These are phyloP conservation scores for Hofmannophila pseudospretella DNA, from an alignment of 2,888 invertebrate genomes.

Conservation along the genomic window DNA sequence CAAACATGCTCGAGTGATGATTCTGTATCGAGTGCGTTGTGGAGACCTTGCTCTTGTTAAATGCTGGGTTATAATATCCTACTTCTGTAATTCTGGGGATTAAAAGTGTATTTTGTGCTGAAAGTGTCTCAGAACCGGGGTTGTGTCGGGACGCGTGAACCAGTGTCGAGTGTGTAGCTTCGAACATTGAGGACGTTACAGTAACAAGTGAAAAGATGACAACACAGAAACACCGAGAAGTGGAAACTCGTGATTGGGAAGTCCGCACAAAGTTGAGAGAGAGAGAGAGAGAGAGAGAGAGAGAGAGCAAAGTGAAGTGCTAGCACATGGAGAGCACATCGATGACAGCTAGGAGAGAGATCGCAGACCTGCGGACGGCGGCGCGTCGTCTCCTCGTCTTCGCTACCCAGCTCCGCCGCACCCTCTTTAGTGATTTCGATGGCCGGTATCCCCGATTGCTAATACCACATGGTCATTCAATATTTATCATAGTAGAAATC, in stretches of 20 bases:
- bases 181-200: conserved; percentile 59
- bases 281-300: conserved; percentile 47
- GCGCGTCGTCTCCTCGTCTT: conserved; percentile 77
- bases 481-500: conserved; percentile 46
- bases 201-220: conserved; percentile 59
- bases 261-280: conserved; percentile 58
- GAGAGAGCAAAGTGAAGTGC: conserved; percentile 73
- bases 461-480: conserved; percentile 71
- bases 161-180: conserved; percentile 53
- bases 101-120: conserved; percentile 27
- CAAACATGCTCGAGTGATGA: conserved; percentile 66
- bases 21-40: conserved; percentile 69
- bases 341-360: conserved; percentile 70
- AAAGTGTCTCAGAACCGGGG: conserved; percentile 33
- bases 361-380: conserved; percentile 75
- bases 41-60: conserved; percentile 30
- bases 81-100: conserved; percentile 25
- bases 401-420: conserved; percentile 83
- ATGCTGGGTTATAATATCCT: conserved; percentile 25
- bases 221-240: conserved; percentile 72
- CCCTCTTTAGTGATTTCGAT: conserved; percentile 90
- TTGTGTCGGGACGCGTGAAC: conserved; percentile 41
- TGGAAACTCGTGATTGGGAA: conserved; percentile 68
- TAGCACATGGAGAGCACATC: conserved; percentile 73
- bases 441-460: conserved; percentile 78